Percentiles rank a stretch among this genome's conserved stretches.
phyloP scores from a whole-genome alignment of 2,113 vertebrate genomes.

The Myiozetetes cayanensis region DNA sequence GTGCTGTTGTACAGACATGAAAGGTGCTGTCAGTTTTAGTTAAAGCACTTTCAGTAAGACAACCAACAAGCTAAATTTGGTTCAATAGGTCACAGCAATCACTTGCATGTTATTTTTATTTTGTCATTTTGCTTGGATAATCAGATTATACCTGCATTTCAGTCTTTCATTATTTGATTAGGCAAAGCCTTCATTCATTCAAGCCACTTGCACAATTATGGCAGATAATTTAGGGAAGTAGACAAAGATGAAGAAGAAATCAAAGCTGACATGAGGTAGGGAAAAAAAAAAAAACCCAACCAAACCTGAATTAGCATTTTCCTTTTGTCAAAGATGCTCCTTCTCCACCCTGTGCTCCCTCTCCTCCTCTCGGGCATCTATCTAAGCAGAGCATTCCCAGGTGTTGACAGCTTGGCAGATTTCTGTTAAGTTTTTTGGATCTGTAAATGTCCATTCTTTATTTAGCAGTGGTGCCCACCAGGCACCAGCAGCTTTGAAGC shows the following conservation, averaged over 20 bases:
- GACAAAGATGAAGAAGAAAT: slow-evolving; percentile 27
- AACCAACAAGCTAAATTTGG: not conserved
- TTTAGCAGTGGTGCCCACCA: not conserved
- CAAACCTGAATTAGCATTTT: not conserved
- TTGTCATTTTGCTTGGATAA: not conserved
- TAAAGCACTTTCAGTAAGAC: not conserved
- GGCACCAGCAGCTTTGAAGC: not conserved
- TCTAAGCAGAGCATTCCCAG: not conserved
- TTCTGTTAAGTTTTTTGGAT: not conserved
- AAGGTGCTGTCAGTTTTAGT: not conserved
- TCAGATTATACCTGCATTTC: not conserved
- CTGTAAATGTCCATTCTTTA: not conserved
- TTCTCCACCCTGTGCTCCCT: not conserved
- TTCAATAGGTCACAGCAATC: not conserved
- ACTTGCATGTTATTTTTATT: not conserved
- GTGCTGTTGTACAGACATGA: not conserved
- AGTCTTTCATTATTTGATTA: slow-evolving; percentile 3
- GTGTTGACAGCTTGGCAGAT: not conserved
- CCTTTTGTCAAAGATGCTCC: not conserved
- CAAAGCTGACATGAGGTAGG: slow-evolving; percentile 6
- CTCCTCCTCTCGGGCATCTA: not conserved
- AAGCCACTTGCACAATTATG: not conserved
- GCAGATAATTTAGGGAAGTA: slow-evolving; percentile 1
- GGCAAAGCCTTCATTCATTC: slow-evolving; percentile 10
- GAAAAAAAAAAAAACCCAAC: not conserved